Evolutionary conservation across 2,113 vertebrate genomes (phyloP), one percentile per base, ranked within the genome.

Genomic region (Chaetodon trifascialis): DNA sequence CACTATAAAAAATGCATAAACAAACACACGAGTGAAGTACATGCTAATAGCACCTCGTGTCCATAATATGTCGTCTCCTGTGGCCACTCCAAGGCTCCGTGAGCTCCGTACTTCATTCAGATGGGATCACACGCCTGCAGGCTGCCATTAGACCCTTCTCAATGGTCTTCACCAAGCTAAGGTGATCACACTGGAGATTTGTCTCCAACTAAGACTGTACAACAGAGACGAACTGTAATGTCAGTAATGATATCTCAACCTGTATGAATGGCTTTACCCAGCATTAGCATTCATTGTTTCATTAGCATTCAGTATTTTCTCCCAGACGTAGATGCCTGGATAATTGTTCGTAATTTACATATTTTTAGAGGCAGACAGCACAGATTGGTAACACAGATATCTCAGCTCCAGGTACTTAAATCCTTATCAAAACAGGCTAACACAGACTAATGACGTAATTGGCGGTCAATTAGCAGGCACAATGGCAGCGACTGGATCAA

Each of bases 401-500:
- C 62, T 80, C 55, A 76, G 66, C 62, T 56, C 73, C 85, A 60
- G 42, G 84, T 36, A 68, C 38, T 87, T 85, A 70, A 83, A 56
- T 81, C 66, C 79, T 92, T 88, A 89, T 92, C 76, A 89, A 79
- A 86, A 85, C 75, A 84, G 38, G 59, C 69, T 78, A 81, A 79
- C 75, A 19, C 76, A 83, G 86, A 88, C 91, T 91, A 92, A 93
- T 88, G 69, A 80, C 69, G 36, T 88, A 83, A 93, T 91, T 87
- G 79, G 79, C 3, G 62, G 66, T 89, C 89, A 87, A 81, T 94
- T 92, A 92, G 85, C 4, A 0, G 40, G 12, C 23, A 94, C 89
- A 93, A 93, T 87, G 38, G 83, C 75, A 46, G 73, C 78, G 59
- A 83, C 69, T 49, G 69, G 74, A 81, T 76, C 83, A 88, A 84